Evolutionary conservation across 2,888 invertebrate species (phyloP).

Genomic region (Pilophorus perplexus): DNA sequence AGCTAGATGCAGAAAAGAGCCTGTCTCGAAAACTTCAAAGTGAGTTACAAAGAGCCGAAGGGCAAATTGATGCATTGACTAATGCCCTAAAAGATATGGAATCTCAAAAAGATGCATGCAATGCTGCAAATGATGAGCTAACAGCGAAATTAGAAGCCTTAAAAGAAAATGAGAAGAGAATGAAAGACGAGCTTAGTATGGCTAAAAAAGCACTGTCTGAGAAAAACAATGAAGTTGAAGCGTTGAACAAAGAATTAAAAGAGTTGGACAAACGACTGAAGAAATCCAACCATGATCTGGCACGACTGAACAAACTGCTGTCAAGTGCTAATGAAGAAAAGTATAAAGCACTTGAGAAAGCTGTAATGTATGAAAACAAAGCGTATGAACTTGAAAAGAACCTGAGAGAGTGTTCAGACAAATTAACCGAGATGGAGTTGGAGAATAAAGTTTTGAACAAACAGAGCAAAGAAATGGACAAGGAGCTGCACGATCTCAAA

Average conservation of each 20-base stretch:
- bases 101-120: neutral
- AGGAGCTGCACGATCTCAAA: neutral
- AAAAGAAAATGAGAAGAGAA: constrained; percentile 4
- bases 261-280: constrained; percentile 13
- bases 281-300: constrained; percentile 29
- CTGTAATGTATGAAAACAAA: neutral
- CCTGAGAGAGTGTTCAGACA: neutral
- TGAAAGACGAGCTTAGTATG: neutral
- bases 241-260: constrained; percentile 1
- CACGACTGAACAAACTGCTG: neutral
- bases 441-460: constrained; percentile 14
- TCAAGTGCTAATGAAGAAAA: constrained; percentile 32
- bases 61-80: constrained; percentile 10
- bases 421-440: constrained; percentile 18
- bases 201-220: constrained; percentile 17
- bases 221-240: constrained; percentile 19
- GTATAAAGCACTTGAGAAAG: constrained; percentile 17
- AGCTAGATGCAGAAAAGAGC: neutral
- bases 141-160: no score
- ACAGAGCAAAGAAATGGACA: constrained; percentile 1
- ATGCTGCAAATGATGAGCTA: neutral
- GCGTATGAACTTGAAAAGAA: constrained; percentile 21
- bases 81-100: constrained; percentile 7
- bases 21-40: neutral
- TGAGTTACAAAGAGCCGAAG: neutral